Evolutionary conservation across 1,140 invertebrate genomes (phyloP).

Genomic region (Copidosoma floridanum): DNA sequence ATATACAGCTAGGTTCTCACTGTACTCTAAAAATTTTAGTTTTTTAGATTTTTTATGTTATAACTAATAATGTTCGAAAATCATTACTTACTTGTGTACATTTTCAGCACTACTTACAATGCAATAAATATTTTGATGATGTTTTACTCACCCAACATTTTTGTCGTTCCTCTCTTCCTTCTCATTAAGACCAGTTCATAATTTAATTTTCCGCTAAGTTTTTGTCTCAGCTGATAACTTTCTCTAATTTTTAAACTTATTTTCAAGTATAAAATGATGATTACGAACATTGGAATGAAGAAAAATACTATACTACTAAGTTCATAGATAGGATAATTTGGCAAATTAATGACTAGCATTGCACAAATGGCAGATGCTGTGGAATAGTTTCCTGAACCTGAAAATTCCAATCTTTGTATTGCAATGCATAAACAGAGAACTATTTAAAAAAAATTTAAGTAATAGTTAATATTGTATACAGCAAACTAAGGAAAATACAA

Average conservation of each 20-base stretch:
- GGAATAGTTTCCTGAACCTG: constrained; percentile 49
- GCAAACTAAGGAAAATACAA: too few species aligned
- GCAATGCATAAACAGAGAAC: too few species aligned
- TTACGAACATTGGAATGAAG: constrained; percentile 76
- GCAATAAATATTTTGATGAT: too few species aligned
- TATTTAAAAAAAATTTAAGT: too few species aligned
- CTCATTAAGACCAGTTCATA: constrained; percentile 66
- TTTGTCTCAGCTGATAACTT: constrained; percentile 38
- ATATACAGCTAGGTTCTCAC: too few species aligned
- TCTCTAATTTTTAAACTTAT: constrained; percentile 73
- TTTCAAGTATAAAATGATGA: constrained; percentile 72
- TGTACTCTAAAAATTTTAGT: too few species aligned
- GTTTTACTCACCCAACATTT: constrained; percentile 73
- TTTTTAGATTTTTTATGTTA: too few species aligned
- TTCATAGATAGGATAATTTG: constrained; percentile 67
- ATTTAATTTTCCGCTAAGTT: constrained; percentile 60
- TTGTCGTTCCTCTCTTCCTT: constrained; percentile 71
- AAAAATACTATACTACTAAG: constrained; percentile 82
- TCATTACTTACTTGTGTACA: too few species aligned
- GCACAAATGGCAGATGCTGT: constrained; percentile 75
- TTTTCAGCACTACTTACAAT: not conserved
- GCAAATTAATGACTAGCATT: constrained; percentile 60
- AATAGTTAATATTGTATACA: too few species aligned
- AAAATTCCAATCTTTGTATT: too few species aligned
- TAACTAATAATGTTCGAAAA: too few species aligned